Evolutionary conservation across 53 echinoderm and acorn worm genomes (phyloP), one percentile per base, ranked within the genome.

Genomic region (Paracentrotus lividus): DNA sequence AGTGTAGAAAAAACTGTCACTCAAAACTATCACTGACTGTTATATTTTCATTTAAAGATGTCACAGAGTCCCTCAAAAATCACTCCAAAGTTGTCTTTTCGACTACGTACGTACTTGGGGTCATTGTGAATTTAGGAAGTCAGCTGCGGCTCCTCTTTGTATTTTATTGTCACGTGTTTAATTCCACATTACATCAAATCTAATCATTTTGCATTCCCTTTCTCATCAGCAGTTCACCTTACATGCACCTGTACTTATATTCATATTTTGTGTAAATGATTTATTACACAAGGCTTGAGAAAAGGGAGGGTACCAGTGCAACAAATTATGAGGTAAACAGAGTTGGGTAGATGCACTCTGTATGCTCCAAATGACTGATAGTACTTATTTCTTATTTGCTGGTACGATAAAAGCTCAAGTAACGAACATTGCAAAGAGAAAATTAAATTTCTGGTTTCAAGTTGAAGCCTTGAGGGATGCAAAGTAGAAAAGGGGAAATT

Each of bases 281-380:
- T 33, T n/a, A 77, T n/a, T 77, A 21, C 8, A 23, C 12, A 16
- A 42, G 36, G n/a, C n/a, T n/a, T n/a, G 43, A 5, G 44, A 12
- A 5, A 81, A 81, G 47, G 45, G 18, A 26, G 81, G 81, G 81
- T 81, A 23, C 81, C 81, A 47, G 47, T n/a, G n/a, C n/a, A n/a
- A n/a, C n/a, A n/a, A n/a, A n/a, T n/a, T n/a, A n/a, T 29, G 29
- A 7, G 12, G 1, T 64, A 13, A 64, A 29, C 31, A 31, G 10
- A 10, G 64, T 29, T 12, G 6, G 8, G 64, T 8, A 27, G 64
- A 64, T 64, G 64, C 31, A 64, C 59, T 59, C 20, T 1, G 20
- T 21, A 56, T 7, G 59, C 23, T 5, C 21, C n/a, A n/a, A 20
- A 59, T 59, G 23, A 59, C 23, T 29, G 31, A 64, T 12, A 64